Percentiles rank a stretch among this genome's conserved stretches.
phyloP scores from a whole-genome alignment of 2,113 vertebrate species.

The Xenotilapia caudafasciata region DNA sequence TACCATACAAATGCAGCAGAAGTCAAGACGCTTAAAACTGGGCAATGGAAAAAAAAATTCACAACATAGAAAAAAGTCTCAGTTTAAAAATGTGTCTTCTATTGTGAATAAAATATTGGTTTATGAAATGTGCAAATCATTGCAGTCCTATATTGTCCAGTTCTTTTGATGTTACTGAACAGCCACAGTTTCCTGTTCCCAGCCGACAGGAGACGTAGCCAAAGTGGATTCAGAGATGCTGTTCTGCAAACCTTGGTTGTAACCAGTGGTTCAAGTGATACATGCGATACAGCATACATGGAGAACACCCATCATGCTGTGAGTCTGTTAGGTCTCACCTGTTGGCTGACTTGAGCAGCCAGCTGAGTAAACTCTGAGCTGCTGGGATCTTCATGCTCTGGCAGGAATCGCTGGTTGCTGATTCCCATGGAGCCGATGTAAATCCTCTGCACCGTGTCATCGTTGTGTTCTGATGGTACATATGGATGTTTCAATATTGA shows the following conservation, averaged over 20 bases:
- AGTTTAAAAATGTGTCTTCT: neutral
- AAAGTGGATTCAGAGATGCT: neutral
- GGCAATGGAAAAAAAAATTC: neutral
- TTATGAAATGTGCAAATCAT: neutral
- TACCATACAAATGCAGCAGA: neutral
- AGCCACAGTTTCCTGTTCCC: neutral
- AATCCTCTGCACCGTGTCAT: neutral
- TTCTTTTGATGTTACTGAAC: neutral
- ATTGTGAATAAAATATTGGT: neutral
- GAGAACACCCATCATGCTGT: neutral
- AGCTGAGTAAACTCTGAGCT: constrained; percentile 44
- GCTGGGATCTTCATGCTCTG: neutral
- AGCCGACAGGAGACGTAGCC: neutral
- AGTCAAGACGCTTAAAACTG: rapidly evolving
- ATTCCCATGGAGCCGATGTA: neutral
- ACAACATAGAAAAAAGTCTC: neutral
- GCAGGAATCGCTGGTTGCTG: neutral
- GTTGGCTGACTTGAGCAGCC: constrained; percentile 22
- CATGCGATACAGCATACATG: no score
- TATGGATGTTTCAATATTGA: neutral
- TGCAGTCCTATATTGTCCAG: neutral
- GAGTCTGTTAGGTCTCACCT: constrained; percentile 25
- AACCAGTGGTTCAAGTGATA: neutral
- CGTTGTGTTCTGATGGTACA: constrained; percentile 14
- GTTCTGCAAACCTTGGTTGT: neutral